Base-by-base conservation (phyloP, 2,113 vertebrate species). In the Bostrychus sinensis region DNA sequence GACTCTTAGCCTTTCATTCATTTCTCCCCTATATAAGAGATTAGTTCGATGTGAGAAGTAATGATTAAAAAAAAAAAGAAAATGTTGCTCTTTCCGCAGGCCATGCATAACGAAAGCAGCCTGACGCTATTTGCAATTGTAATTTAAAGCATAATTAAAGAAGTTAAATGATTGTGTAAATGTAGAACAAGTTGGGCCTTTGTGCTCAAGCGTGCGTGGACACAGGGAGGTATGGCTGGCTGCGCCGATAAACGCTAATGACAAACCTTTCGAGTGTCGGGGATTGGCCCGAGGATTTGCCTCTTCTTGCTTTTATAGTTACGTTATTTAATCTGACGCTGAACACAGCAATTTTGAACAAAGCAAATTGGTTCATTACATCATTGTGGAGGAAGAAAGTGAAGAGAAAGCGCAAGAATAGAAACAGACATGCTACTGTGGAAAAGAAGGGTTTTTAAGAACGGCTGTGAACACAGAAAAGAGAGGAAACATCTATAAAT, bases 101-200 rank as follows among this genome's bases (percentile, higher is more conserved):
- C 82, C 81, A 78, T 83, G 86, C 88, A 86, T 51, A 83, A 82
- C 86, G 75, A 51, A 70, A 46, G 39, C 71, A 59, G 81, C 59
- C 79, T 37, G 57, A 66, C 78, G 83, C 83, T 86, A 88, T 88
- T 85, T 84, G 84, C 86, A 81, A 88, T 85, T 88, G 86, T 90
- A 82, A 89, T 91, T 89, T 88, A 81, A 88, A 87, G 86, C 86
- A 87, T 84, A 90, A 92, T 92, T 92, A 90, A 87, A 90, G 84
- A 88, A 90, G 87, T 89, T 90, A 89, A 90, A 89, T 87, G 83
- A 88, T 87, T 91, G 77, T 79, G 82, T 86, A 78, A 88, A 86
- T 82, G 77, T 86, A 85, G 80, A 90, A 87, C 84, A 80, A 86
- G 70, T 87, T 65, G 84, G 87, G 86, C 81, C 85, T 90, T 91